phyloP scores from a whole-genome alignment of 2,113 vertebrate genomes.

The Cheirogaleus medius region DNA sequence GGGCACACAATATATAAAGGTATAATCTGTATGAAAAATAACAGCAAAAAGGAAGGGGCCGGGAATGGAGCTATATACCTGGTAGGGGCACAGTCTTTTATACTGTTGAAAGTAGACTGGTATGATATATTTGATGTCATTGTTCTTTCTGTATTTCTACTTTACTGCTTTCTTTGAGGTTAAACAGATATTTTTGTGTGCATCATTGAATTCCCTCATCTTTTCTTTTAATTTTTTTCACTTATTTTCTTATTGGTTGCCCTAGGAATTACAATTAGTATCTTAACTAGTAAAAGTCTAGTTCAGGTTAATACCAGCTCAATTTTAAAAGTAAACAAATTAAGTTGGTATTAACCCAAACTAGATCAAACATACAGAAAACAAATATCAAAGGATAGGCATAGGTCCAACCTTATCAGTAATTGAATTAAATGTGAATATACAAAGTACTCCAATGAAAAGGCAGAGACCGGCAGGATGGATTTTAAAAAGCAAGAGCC shows the following conservation, averaged over 20 bases:
- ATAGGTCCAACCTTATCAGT: not conserved
- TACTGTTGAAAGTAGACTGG: not conserved
- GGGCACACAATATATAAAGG: not conserved
- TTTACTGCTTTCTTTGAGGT: not conserved
- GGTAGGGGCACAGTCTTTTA: not conserved
- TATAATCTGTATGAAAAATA: not conserved
- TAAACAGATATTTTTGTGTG: not conserved
- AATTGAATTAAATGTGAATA: not conserved
- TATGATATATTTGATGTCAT: not conserved
- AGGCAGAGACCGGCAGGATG: not conserved
- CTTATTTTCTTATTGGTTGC: not conserved
- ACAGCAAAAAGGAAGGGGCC: not conserved
- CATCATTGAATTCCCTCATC: not conserved
- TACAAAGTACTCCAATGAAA: not conserved
- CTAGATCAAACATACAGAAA: not conserved
- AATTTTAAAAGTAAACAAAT: not conserved
- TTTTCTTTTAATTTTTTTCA: not conserved
- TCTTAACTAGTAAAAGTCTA: not conserved
- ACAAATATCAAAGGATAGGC: not conserved
- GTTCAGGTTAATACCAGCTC: not conserved
- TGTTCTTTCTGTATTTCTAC: not conserved
- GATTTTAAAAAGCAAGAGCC: not conserved
- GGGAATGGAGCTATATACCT: rapidly evolving
- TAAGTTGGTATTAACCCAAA: not conserved
- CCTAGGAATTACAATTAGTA: not conserved